Evolutionary conservation across 2,113 vertebrate species (phyloP).

Genomic region (Nesogale talazaci): DNA sequence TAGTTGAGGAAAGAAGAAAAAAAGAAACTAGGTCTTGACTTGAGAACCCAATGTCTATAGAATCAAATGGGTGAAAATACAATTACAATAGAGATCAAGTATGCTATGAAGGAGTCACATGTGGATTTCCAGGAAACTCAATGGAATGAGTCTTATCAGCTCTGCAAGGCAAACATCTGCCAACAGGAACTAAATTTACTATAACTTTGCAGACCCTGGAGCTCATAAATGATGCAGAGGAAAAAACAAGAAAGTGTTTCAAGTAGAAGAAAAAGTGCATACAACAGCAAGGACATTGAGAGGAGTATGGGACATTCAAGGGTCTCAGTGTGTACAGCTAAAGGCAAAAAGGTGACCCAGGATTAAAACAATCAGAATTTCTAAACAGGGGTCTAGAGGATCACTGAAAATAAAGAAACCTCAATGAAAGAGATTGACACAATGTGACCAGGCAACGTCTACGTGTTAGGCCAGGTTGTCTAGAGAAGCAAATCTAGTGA

Average conservation of each 20-base stretch:
- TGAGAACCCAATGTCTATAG: too few relatives aligned
- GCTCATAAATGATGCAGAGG: background rate
- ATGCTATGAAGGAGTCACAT: rapidly evolving
- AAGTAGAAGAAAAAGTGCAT: background rate
- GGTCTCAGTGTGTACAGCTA: background rate
- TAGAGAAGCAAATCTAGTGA: too few relatives aligned
- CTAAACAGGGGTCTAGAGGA: background rate
- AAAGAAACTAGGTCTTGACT: background rate
- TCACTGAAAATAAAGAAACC: too few relatives aligned
- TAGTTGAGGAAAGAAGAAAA: background rate
- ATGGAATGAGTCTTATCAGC: background rate
- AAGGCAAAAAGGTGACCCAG: too few relatives aligned
- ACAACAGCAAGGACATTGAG: background rate
- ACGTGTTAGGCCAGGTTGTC: too few relatives aligned
- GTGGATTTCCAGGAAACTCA: background rate
- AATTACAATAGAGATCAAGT: rapidly evolving
- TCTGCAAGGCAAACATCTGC: rapidly evolving
- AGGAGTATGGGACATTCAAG: rapidly evolving
- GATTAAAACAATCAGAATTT: too few relatives aligned
- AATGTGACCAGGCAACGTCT: too few relatives aligned
- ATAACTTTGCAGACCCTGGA: background rate
- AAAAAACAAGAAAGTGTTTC: background rate
- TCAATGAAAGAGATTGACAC: too few relatives aligned
- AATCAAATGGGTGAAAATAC: background rate
- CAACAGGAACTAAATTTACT: background rate